phyloP scores from a whole-genome alignment of 2,113 vertebrate genomes.

The Camarhynchus parvulus region DNA sequence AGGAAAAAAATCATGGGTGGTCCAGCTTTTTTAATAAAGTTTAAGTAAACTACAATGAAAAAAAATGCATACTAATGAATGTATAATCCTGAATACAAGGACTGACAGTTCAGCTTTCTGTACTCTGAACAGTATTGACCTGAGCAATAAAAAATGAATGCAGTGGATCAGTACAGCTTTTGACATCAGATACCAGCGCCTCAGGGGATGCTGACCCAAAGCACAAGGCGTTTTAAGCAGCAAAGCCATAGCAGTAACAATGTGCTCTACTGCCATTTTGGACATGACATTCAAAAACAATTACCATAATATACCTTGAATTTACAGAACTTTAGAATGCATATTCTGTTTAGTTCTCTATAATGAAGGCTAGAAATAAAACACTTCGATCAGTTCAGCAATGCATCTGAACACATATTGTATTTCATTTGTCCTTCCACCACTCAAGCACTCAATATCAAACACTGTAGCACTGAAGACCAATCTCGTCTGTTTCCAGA shows the following conservation, averaged over 20 bases:
- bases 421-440: neutral
- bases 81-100: neutral
- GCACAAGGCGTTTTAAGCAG: neutral
- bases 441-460: neutral
- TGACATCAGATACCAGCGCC: constrained; percentile 18
- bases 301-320: neutral
- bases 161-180: neutral
- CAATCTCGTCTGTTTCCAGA: neutral
- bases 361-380: constrained; percentile 4
- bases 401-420: neutral
- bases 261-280: neutral
- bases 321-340: neutral
- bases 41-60: neutral
- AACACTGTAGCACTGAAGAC: neutral
- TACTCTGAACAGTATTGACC: neutral
- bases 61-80: neutral
- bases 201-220: neutral
- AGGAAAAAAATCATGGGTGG: neutral
- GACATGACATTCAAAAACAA: neutral
- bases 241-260: neutral
- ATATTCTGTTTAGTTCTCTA: neutral
- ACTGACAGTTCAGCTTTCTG: neutral
- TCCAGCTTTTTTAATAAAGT: neutral
- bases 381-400: neutral
- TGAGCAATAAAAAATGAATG: constrained; percentile 32